Conservation (phyloP, 2,888 invertebrate species). For the Leptura quadrifasciata region DNA sequence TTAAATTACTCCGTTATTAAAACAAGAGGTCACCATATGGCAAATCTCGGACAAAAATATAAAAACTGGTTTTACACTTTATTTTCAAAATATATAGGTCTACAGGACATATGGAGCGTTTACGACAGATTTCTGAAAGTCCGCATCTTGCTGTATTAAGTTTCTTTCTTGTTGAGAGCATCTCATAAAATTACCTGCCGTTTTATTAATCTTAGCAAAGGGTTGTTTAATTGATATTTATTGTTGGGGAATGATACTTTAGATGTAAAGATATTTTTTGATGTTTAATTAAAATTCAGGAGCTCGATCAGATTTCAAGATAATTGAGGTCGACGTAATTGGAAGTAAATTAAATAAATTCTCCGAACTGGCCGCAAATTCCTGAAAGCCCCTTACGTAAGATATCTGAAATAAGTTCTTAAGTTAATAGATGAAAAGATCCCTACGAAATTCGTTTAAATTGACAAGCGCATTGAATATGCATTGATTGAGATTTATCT, state of each 20-base stretch:
- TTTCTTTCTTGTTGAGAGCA: conserved; percentile 9
- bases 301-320: conserved; percentile 21
- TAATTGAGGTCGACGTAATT: conserved; percentile 17
- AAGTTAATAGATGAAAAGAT: conserved; percentile 35
- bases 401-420: conserved; percentile 25
- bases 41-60: conserved; percentile 30
- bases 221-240: conserved; percentile 9
- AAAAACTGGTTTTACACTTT: conserved; percentile 26
- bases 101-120: conserved; percentile 10
- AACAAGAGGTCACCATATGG: conserved; percentile 28
- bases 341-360: conserved; percentile 34
- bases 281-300: not conserved
- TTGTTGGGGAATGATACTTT: not conserved
- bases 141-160: conserved; percentile 17
- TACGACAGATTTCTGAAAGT: conserved; percentile 17
- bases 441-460: conserved; percentile 38
- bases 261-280: conserved; percentile 11
- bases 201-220: not conserved
- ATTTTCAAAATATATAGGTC: conserved; percentile 16
- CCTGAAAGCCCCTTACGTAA: conserved; percentile 25
- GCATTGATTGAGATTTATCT: conserved; percentile 40
- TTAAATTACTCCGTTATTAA: conserved; percentile 26
- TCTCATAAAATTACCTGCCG: not conserved
- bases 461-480: conserved; percentile 32
- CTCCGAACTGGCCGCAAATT: conserved; percentile 28